A percentile compares a stretch with the other conserved stretches of the same genome.
phyloP scores from a whole-genome alignment of 2,888 invertebrate genomes.

The Synergus laeviventris region DNA sequence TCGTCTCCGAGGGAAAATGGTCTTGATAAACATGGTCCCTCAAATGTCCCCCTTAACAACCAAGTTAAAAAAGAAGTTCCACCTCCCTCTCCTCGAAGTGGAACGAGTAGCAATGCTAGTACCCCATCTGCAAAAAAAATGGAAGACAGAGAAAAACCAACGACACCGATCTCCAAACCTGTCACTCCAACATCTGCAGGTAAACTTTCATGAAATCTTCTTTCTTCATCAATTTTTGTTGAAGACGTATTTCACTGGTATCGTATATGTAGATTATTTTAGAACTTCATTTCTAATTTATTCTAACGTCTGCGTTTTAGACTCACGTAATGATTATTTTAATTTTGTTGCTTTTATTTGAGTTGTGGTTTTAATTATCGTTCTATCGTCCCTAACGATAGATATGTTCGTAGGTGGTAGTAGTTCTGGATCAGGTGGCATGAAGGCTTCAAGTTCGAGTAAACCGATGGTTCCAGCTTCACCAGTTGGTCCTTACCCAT shows the following conservation, averaged over 20 bases:
- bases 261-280: background rate
- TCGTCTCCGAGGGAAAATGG: slow-evolving; percentile 93
- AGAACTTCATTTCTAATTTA: background rate
- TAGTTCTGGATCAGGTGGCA: slow-evolving; percentile 75
- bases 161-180: slow-evolving; percentile 93
- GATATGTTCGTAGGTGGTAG: slow-evolving; percentile 76
- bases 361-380: slow-evolving; percentile 33
- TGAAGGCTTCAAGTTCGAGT: slow-evolving; percentile 78
- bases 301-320: background rate
- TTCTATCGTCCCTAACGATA: slow-evolving; percentile 42
- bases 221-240: background rate
- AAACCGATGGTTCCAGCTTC: slow-evolving; percentile 75
- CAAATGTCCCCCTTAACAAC: slow-evolving; percentile 68
- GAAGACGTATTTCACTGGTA: background rate
- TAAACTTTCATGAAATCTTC: slow-evolving; percentile 52
- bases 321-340: background rate
- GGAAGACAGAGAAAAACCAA: slow-evolving; percentile 89
- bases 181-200: slow-evolving; percentile 88
- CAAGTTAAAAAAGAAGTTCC: slow-evolving; percentile 82
- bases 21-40: slow-evolving; percentile 83
- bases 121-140: slow-evolving; percentile 92
- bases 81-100: slow-evolving; percentile 79
- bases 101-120: slow-evolving; percentile 93
- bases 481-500: slow-evolving; percentile 73
- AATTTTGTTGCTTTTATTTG: slow-evolving; percentile 18